Conservation (phyloP, 64 coral and sea anemone species). For the Cladopsammia gracilis region DNA sequence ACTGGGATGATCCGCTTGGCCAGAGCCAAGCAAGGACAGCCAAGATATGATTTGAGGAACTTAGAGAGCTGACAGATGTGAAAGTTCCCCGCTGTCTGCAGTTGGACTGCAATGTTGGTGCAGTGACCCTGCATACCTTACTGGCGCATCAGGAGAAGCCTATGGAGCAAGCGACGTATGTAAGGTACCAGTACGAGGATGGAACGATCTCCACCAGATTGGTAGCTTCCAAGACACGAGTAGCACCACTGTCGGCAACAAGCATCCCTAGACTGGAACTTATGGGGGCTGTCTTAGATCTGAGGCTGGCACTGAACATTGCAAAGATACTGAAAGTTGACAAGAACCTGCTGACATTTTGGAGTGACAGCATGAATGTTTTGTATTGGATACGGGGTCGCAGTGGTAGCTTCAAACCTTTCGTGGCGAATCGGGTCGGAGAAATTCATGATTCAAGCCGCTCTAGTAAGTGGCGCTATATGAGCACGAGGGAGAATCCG, state of each 20-base stretch:
- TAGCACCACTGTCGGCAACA: not conserved
- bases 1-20: constrained; percentile 11
- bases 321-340: constrained; percentile 4
- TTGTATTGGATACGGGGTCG: not conserved
- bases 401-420: not conserved
- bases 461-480: constrained; percentile 39
- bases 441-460: constrained; percentile 45
- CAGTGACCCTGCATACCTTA: too few species aligned
- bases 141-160: too few species aligned
- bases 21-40: not conserved
- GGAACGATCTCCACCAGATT: not conserved
- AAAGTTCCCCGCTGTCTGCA: too few species aligned
- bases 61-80: not conserved
- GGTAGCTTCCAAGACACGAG: not conserved
- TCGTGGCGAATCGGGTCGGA: not conserved
- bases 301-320: not conserved
- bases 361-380: constrained; percentile 59
- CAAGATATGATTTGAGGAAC: constrained; percentile 41
- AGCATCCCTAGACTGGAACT: not conserved
- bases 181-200: constrained; percentile 41
- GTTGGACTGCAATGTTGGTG: too few species aligned
- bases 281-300: not conserved
- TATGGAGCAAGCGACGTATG: constrained; percentile 16
- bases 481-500: constrained; percentile 25
- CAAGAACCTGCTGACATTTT: not conserved